Percentiles rank a stretch among this genome's conserved stretches.
Evolutionary conservation across 1,140 invertebrate genomes (phyloP).

Genomic region (Cydia strobilella): DNA sequence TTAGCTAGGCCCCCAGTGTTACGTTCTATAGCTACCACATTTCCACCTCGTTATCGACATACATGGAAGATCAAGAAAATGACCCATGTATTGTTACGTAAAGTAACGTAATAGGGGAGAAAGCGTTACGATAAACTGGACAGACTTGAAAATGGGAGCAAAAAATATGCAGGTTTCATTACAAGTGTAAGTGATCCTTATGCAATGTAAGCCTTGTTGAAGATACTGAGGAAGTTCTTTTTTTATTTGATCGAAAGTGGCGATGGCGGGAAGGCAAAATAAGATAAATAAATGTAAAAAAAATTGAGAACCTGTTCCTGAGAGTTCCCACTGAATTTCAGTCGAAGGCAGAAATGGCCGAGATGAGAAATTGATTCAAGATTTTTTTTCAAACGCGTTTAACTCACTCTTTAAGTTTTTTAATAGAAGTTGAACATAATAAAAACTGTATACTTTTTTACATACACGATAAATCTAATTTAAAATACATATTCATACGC

Average conservation of each 20-base stretch:
- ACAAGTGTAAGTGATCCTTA: conserved; percentile 21
- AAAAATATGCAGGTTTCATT: conserved; percentile 10
- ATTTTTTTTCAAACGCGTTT: too few species aligned
- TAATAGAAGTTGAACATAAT: too few species aligned
- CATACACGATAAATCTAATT: too few species aligned
- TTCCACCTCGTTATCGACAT: conserved; percentile 21
- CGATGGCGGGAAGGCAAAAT: too few species aligned
- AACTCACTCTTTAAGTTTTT: too few species aligned
- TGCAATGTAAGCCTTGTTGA: background rate
- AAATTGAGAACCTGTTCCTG: too few species aligned
- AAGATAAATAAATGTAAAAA: too few species aligned
- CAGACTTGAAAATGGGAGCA: conserved; percentile 28
- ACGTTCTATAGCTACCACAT: background rate
- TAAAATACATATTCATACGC: too few species aligned
- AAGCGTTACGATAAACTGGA: conserved; percentile 30
- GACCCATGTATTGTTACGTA: conserved; percentile 14
- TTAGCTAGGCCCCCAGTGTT: background rate
- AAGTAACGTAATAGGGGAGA: conserved; percentile 18
- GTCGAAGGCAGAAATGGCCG: too few species aligned
- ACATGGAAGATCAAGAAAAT: conserved; percentile 22
- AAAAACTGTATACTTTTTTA: too few species aligned
- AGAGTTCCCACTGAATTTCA: too few species aligned
- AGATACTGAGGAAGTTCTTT: background rate
- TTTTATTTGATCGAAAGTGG: background rate
- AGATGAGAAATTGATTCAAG: too few species aligned